Conservation (phyloP, 2,888 invertebrate genomes). For the Cactoblastis cactorum region DNA sequence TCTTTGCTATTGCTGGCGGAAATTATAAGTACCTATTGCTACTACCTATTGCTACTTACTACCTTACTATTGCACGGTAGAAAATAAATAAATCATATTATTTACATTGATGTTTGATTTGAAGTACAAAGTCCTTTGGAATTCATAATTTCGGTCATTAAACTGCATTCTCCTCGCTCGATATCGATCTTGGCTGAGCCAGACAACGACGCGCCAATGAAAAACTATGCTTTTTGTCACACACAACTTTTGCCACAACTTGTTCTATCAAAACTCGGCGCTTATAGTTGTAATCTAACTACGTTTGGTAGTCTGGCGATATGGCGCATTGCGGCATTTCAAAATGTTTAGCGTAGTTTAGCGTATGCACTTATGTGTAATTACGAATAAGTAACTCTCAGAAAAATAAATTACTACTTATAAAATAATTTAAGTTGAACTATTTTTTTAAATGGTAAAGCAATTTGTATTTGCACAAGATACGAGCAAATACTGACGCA, state of each 20-base stretch:
- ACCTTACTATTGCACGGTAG: no score
- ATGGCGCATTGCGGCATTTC: neutral
- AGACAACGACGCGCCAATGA: constrained; percentile 61
- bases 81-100: no score
- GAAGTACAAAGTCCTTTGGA: neutral
- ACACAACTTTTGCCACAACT: constrained; percentile 32
- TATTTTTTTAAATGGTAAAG: neutral
- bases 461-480: constrained; percentile 5
- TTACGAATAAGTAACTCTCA: no score
- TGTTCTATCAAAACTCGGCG: constrained; percentile 9
- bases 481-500: constrained; percentile 29
- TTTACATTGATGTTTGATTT: neutral
- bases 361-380: no score
- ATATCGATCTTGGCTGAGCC: constrained; percentile 61
- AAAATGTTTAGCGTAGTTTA: no score
- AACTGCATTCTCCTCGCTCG: constrained; percentile 37
- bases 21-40: no score
- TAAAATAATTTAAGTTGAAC: neutral
- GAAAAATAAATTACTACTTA: neutral
- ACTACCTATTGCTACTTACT: no score
- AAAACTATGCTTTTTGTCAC: constrained; percentile 62
- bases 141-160: constrained; percentile 20
- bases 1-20: no score
- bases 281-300: constrained; percentile 1
- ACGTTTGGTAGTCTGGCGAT: neutral